Base-by-base conservation (phyloP, 2,888 invertebrate species). In the Proisotoma minuta region DNA sequence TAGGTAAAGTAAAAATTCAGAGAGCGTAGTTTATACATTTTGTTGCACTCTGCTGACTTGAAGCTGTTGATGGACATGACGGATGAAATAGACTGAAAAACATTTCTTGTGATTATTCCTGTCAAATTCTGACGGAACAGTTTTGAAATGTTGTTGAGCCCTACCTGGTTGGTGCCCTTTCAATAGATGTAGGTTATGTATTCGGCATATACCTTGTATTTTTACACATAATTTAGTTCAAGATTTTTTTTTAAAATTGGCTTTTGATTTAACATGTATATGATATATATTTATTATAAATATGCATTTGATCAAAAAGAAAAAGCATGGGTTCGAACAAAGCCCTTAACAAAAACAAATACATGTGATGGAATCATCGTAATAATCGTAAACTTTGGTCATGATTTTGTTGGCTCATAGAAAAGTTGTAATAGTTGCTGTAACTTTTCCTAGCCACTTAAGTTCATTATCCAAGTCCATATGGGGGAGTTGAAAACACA, bases 121-220 rank as follows among this genome's bases (percentile, higher is more conserved):
- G 72, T 72, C 72, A 72, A 66, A 60, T 61, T 43, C 60, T 60
- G 64, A 68, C 63, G 59, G 66, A 62, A 57, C 52, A 65, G 67
- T 72, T n/a, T 72, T 72, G 72, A 72, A 72, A 72, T 70, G 72
- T 72, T 72, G 70, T 72, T 68, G 69, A 69, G 68, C 65, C 62
- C n/a, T n/a, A n/a, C n/a, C n/a, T n/a, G n/a, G n/a, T n/a, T n/a
- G n/a, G n/a, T n/a, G n/a, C n/a, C n/a, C n/a, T n/a, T n/a, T n/a
- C n/a, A n/a, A n/a, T n/a, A n/a, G n/a, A n/a, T n/a, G n/a, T n/a
- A n/a, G n/a, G n/a, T n/a, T n/a, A n/a, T n/a, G n/a, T n/a, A n/a
- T n/a, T n/a, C n/a, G n/a, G n/a, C n/a, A n/a, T n/a, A n/a, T n/a
- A n/a, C n/a, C n/a, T n/a, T n/a, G n/a, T n/a, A n/a, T n/a, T n/a